These are phyloP conservation scores for Stenurella melanura DNA, from an alignment of 2,888 invertebrate species.

Conservation along the genomic window DNA sequence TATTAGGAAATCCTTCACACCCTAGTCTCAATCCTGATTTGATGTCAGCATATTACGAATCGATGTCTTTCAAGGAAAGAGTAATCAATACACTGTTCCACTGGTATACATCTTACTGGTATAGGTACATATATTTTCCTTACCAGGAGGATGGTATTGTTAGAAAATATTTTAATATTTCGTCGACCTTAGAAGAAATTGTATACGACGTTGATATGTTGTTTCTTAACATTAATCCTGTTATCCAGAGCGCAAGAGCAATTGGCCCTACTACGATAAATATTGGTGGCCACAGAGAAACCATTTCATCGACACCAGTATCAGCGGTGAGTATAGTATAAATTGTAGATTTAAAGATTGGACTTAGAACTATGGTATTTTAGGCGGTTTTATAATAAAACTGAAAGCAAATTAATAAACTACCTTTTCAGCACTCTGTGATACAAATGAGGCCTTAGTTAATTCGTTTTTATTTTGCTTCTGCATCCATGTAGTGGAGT, in stretches of 20 bases:
- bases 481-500: too few species aligned
- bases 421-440: too few species aligned
- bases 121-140: not conserved
- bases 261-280: conserved; percentile 19
- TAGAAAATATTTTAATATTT: not conserved
- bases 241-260: conserved; percentile 14
- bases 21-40: conserved; percentile 7
- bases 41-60: not conserved
- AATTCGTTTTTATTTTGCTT: too few species aligned
- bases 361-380: too few species aligned
- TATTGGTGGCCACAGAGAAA: not conserved
- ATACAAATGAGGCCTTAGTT: too few species aligned
- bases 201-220: conserved; percentile 14
- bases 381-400: too few species aligned
- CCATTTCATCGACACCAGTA: not conserved
- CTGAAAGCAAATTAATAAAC: too few species aligned
- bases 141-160: not conserved
- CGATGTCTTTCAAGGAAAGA: conserved; percentile 68
- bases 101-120: not conserved
- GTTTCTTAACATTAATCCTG: conserved; percentile 21
- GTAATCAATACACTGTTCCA: conserved; percentile 47
- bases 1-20: conserved; percentile 36
- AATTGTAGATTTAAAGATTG: too few species aligned
- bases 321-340: conserved; percentile 24
- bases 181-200: not conserved